A percentile compares a stretch with the other conserved stretches of the same genome.
These are phyloP conservation scores for Dipus sagitta DNA, from an alignment of 2,797 vertebrate species.

Conservation along the genomic window DNA sequence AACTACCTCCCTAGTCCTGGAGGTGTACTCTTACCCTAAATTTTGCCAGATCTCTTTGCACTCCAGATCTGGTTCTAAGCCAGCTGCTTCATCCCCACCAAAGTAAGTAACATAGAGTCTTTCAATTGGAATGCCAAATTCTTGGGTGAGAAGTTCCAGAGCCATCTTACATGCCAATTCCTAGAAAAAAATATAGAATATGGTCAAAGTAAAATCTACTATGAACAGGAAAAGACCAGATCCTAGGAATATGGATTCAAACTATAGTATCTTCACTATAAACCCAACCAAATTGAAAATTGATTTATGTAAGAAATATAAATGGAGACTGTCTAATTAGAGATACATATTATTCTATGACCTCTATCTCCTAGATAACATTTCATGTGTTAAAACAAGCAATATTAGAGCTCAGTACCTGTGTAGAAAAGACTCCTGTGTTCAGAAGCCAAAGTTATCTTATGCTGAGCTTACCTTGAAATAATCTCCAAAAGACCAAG, in stretches of 20 bases:
- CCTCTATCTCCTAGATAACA: not conserved
- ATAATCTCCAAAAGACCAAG: constrained; percentile 99
- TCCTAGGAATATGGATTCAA: not conserved
- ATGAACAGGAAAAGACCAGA: not conserved
- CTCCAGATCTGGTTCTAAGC: constrained; percentile 96
- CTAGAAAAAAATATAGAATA: constrained; percentile 85
- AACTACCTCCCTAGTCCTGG: not conserved
- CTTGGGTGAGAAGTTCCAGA: constrained; percentile 95
- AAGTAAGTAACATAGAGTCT: constrained; percentile 98
- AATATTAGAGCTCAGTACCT: not conserved
- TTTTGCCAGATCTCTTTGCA: constrained; percentile 98
- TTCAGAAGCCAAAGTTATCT: constrained; percentile 11
- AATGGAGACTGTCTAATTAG: not conserved
- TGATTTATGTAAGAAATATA: not conserved
- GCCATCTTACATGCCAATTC: constrained; percentile 97
- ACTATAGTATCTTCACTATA: not conserved
- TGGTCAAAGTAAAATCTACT: not conserved
- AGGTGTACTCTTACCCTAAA: constrained; percentile 92
- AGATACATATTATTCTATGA: not conserved
- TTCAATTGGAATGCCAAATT: constrained; percentile 95
- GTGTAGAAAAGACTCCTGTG: not conserved
- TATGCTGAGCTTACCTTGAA: constrained; percentile 93
- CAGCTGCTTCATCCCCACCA: constrained; percentile 93
- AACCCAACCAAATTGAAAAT: not conserved
- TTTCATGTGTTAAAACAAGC: constrained; percentile 35